Evolutionary conservation across 2,797 vertebrate species (phyloP).

Genomic region (Tenualosa ilisha): DNA sequence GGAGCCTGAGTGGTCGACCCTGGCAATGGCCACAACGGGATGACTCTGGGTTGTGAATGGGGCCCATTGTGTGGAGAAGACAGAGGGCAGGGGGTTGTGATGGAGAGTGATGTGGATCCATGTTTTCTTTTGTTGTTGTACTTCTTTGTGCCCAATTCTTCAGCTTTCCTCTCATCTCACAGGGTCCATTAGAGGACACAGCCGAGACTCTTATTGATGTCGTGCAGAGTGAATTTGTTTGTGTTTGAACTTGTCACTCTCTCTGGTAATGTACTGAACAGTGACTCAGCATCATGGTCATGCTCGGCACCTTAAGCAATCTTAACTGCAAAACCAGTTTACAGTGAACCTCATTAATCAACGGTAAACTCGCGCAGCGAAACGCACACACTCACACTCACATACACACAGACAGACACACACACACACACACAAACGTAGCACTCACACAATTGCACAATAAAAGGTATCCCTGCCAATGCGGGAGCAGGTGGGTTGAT

Average conservation of each 20-base stretch:
- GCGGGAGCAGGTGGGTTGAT: not conserved
- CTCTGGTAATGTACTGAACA: not conserved
- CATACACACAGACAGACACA: not conserved
- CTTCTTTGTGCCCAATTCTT: not conserved
- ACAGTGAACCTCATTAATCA: not conserved
- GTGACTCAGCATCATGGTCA: not conserved
- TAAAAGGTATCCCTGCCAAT: not conserved
- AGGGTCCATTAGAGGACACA: not conserved
- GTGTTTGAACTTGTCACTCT: not conserved
- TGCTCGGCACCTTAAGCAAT: not conserved
- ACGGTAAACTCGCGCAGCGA: not conserved
- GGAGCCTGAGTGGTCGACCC: constrained; percentile 15
- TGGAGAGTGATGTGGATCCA: constrained; percentile 1
- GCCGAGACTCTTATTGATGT: not conserved
- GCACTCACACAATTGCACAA: not conserved
- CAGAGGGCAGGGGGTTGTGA: not conserved
- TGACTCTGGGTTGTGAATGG: constrained; percentile 11
- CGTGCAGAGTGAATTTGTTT: not conserved
- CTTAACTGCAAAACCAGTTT: not conserved
- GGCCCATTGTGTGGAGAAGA: not conserved
- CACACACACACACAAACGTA: not conserved
- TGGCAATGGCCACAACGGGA: not conserved
- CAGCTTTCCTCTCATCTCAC: not conserved
- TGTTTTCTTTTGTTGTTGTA: not conserved
- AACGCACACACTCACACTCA: not conserved